Evolutionary conservation across 2,888 invertebrate species (phyloP), one percentile per base, ranked within the genome.

Genomic region (Dryobotodes eremita): DNA sequence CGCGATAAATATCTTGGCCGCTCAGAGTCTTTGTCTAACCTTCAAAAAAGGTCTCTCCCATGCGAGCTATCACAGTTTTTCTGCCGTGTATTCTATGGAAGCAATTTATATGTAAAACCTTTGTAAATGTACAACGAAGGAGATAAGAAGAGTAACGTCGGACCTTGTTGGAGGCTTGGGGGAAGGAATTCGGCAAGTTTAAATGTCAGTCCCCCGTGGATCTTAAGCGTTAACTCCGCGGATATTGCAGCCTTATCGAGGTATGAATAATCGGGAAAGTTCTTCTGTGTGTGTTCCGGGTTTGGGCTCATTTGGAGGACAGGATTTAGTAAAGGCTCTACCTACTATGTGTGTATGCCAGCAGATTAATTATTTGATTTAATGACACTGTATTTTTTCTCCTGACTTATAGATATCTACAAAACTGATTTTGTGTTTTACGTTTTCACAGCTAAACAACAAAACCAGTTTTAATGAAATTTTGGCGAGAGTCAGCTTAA

Each of bases 81-180:
- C 91, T 89, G 90, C 91, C 91, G 91, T 93, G 92, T 92, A 93
- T 93, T 92, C 92, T 91, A 84, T 91, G 90, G 91, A 92, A 91
- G 91, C 94, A 94, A 94, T 94, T 94, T 94, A 94, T 94, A 94
- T 94, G 94, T 93, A 92, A 94, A 94, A 93, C 93, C 90, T 88
- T 90, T 93, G 90, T 90, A 92, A 93, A 92, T 92, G 92, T 92
- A 91, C 92, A 92, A 89, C 88, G 90, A 89, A 89, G 79, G 77
- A 89, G 94, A 93, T 93, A 93, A 93, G 92, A 91, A 71, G 76
- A 79, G 86, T 85, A 83, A 87, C 83, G 75, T 75, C 36, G 87
- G 86, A 83, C 77, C 89, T 83, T 82, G 86, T 83, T 81, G 82
- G 83, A 53, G 61, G 82, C 75, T 79, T 79, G 77, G 76, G 75